Base-by-base conservation (phyloP, 1,140 invertebrate genomes). In the Drosophila pectinifera region DNA sequence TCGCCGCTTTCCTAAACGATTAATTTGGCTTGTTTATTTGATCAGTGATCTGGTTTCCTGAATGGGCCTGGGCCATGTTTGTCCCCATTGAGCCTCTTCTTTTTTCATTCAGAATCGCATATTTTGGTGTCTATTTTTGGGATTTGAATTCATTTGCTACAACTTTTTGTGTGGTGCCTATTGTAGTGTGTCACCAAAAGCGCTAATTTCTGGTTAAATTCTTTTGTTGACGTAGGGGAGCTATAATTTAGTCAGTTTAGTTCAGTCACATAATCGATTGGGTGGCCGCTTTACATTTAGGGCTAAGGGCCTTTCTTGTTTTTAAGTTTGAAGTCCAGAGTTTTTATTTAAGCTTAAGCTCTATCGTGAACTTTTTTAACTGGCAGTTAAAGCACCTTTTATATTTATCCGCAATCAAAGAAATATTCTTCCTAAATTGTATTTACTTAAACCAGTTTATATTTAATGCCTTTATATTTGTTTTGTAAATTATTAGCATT, bases 11-110 rank as follows among this genome's bases (percentile, higher is more conserved):
- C 62, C 70, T 73, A 31, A 63, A 28, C 63, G 42, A 58, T 59
- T 85, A 80, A 84, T 84, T 85, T 84, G 67, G 28, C 65, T 57
- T 83, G 53, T 78, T 69, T 78, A 75, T 82, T 74, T 53, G 73
- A 69, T 58, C 26, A 38, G 42, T 51, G 73, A 77, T 70, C 56
- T 70, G 38, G 53, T 68, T 68, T 61, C 36, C 55, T 73, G 55
- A 73, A 73, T 73, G 67, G 36, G n/a, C 38, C 54, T 24, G 61
- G n/a, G 43, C 31, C 48, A 53, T 18, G 72, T 57, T 75, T 14
- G 70, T 51, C 42, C 43, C 73, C 70, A 82, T 83, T 78, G 59
- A 75, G 58, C 28, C 10, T 20, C 26, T 49, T 53, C 24, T 41
- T 53, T 59, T 49, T 65, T 42, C 64, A 73, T 82, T 82, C 53